phyloP scores from a whole-genome alignment of 2,113 vertebrate species.

The Cyanoramphus novaezelandiae region DNA sequence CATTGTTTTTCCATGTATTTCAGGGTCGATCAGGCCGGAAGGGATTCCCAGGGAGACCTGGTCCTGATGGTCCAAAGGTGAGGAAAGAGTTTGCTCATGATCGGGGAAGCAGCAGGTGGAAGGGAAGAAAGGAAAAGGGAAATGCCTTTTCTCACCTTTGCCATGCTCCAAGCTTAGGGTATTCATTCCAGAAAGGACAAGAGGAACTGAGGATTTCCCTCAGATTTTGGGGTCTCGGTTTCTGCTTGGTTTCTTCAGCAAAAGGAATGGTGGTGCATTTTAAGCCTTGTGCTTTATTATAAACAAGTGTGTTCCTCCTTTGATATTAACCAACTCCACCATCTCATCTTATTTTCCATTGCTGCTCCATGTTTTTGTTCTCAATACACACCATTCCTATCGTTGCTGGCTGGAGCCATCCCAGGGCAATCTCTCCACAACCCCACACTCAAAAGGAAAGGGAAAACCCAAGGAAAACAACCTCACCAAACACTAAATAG shows the following conservation, averaged over 20 bases:
- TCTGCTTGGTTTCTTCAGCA: conserved; percentile 32
- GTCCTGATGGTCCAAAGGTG: conserved; percentile 89
- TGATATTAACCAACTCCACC: conserved; percentile 2
- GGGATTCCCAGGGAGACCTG: conserved; percentile 88
- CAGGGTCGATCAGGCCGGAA: conserved; percentile 88
- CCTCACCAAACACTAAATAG: conserved; percentile 44
- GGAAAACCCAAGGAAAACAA: conserved; percentile 49
- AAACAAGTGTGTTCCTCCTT: neutral
- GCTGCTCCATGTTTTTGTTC: conserved; percentile 22
- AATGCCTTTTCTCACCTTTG: neutral
- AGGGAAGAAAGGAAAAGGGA: neutral
- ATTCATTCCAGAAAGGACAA: neutral
- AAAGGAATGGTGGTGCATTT: neutral
- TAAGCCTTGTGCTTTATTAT: neutral
- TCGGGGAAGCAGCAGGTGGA: neutral
- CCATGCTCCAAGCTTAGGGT: neutral
- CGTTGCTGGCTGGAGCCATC: conserved; percentile 21
- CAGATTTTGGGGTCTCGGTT: neutral
- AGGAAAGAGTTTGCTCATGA: neutral
- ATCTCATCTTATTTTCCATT: conserved; percentile 24
- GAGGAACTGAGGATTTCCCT: neutral
- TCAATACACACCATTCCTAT: conserved; percentile 35
- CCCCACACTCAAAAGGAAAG: neutral
- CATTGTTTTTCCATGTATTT: conserved; percentile 60
- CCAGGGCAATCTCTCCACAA: neutral